Conservation (phyloP, 1,140 invertebrate genomes). For the Sipha flava region DNA sequence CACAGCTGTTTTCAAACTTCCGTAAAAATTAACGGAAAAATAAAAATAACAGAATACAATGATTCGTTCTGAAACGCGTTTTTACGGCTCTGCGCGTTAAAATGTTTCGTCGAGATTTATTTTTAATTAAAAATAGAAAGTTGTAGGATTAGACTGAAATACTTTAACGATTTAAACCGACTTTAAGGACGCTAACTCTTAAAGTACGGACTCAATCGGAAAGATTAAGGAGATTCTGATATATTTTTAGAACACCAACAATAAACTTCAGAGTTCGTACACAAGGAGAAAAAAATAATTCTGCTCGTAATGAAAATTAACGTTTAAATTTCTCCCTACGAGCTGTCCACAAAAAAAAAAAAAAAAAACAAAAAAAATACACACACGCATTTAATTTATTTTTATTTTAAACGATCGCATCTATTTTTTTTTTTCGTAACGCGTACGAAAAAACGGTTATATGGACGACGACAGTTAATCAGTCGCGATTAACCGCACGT, state of each 20-base stretch:
- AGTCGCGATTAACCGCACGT: too few species aligned
- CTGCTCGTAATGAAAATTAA: too few species aligned
- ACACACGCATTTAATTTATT: too few species aligned
- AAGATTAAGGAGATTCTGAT: not conserved
- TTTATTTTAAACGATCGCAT: too few species aligned
- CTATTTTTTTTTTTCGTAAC: too few species aligned
- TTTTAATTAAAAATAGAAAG: conserved; percentile 3
- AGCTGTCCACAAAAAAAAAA: too few species aligned
- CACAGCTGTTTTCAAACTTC: too few species aligned
- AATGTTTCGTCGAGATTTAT: not conserved
- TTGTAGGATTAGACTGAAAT: not conserved
- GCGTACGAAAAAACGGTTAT: too few species aligned
- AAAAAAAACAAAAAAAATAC: too few species aligned
- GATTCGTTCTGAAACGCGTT: not conserved
- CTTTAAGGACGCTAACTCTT: not conserved
- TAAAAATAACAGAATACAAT: not conserved
- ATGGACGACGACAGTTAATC: too few species aligned
- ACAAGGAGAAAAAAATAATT: not conserved
- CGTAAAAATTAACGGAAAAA: not conserved
- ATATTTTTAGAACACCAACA: not conserved
- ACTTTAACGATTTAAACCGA: not conserved
- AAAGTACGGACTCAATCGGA: not conserved
- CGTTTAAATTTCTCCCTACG: not conserved
- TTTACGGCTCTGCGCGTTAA: not conserved
- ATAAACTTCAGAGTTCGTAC: not conserved